phyloP scores from a whole-genome alignment of 2,888 invertebrate species.

The Podotricha telesiphe region DNA sequence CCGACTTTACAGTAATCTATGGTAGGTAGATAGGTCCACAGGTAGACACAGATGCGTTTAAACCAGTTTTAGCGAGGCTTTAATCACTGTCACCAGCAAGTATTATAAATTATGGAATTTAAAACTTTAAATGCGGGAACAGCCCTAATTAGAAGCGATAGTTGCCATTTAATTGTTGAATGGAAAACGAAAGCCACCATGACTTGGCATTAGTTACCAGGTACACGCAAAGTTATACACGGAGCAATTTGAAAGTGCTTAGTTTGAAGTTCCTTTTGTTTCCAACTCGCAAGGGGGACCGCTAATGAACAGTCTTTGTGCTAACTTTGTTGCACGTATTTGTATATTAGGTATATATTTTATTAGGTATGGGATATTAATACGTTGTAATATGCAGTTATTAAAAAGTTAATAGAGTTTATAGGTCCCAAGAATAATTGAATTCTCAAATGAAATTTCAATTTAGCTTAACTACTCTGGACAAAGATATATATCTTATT shows the following conservation, averaged over 20 bases:
- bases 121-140: not conserved
- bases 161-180: constrained; percentile 18
- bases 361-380: too few relatives aligned
- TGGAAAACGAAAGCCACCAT: constrained; percentile 29
- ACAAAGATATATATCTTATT: too few relatives aligned
- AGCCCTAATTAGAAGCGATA: constrained; percentile 20
- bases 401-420: too few relatives aligned
- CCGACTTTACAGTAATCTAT: too few relatives aligned
- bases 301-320: constrained; percentile 41
- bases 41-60: too few relatives aligned
- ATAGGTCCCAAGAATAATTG: too few relatives aligned
- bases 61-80: too few relatives aligned
- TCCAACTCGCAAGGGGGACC: constrained; percentile 37
- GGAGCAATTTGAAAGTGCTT: constrained; percentile 37
- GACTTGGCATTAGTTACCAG: constrained; percentile 29
- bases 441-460: too few relatives aligned
- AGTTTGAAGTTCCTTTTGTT: constrained; percentile 41
- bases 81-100: not conserved
- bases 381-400: too few relatives aligned
- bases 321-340: constrained; percentile 19
- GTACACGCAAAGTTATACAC: constrained; percentile 54
- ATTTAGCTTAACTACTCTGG: too few relatives aligned
- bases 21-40: too few relatives aligned
- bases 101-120: not conserved
- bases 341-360: constrained; percentile 1